These are phyloP conservation scores for Acleris emargana DNA, from an alignment of 2,888 invertebrate species.

Conservation along the genomic window DNA sequence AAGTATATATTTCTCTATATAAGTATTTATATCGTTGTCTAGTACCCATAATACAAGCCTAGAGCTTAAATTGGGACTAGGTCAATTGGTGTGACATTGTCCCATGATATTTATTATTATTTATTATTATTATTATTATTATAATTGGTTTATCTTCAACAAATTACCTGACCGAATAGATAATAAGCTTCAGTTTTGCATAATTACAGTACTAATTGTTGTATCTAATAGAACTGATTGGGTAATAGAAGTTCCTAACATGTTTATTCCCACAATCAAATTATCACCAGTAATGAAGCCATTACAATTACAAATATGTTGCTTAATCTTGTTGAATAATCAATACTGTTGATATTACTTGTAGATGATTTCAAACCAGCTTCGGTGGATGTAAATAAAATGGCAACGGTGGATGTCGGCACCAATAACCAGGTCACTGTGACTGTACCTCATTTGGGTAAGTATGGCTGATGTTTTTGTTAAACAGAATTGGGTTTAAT, in stretches of 20 bases:
- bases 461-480: conserved; percentile 43
- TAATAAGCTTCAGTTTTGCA: background rate
- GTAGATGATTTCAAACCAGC: conserved; percentile 99
- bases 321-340: conserved; percentile 3
- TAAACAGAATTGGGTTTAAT: background rate
- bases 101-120: too few relatives aligned
- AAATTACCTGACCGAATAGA: background rate
- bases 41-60: too few relatives aligned
- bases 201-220: conserved; percentile 1
- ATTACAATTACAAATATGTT: conserved; percentile 21
- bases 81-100: too few relatives aligned
- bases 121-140: too few relatives aligned
- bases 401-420: conserved; percentile 95
- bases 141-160: too few relatives aligned
- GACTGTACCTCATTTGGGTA: conserved; percentile 95
- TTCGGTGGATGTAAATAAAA: conserved; percentile 96
- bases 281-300: conserved; percentile 11
- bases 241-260: conserved; percentile 7
- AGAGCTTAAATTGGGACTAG: too few relatives aligned
- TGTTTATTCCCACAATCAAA: conserved; percentile 11
- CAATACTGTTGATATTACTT: conserved; percentile 50
- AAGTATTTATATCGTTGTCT: too few relatives aligned
- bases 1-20: too few relatives aligned
- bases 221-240: background rate
- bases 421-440: conserved; percentile 95